Evolutionary conservation across 2,888 invertebrate genomes (phyloP).

Genomic region (Spicauda simplicius): DNA sequence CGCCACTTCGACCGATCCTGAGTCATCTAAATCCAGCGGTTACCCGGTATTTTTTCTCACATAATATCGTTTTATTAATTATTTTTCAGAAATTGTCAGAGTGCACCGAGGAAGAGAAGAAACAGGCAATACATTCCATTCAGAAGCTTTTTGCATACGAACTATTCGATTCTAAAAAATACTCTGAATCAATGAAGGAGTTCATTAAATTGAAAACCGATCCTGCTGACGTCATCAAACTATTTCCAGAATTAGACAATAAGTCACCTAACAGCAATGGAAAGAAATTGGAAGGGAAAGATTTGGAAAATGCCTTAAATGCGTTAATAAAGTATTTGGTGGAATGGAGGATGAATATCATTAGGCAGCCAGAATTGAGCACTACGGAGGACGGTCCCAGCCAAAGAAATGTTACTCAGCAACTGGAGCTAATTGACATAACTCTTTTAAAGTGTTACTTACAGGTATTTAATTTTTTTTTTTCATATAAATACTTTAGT

Average conservation of each 20-base stretch:
- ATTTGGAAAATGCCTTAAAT: constrained; percentile 93
- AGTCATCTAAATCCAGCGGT: too few relatives aligned
- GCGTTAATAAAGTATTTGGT: constrained; percentile 96
- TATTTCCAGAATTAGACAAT: constrained; percentile 95
- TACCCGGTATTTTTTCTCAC: too few relatives aligned
- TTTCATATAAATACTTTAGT: too few relatives aligned
- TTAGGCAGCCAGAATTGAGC: constrained; percentile 61
- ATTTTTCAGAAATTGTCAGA: constrained; percentile 90
- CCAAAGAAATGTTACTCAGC: constrained; percentile 67
- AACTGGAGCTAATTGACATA: constrained; percentile 97
- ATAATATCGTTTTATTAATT: neutral
- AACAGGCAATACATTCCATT: constrained; percentile 93
- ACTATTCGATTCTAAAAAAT: constrained; percentile 94
- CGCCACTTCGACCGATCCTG: too few relatives aligned
- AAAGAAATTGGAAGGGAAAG: constrained; percentile 90
- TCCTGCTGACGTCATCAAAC: constrained; percentile 96
- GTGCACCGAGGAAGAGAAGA: constrained; percentile 91
- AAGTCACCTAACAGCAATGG: constrained; percentile 53
- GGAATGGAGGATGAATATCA: constrained; percentile 87
- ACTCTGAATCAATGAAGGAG: constrained; percentile 95
- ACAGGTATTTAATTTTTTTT: constrained; percentile 87
- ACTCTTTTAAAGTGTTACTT: constrained; percentile 98
- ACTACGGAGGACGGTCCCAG: constrained; percentile 49
- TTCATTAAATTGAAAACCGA: constrained; percentile 96
- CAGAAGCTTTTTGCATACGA: constrained; percentile 96